A percentile compares a stretch with the other conserved stretches of the same genome.
phyloP scores from a whole-genome alignment of 2,113 vertebrate genomes.

The Oenanthe oenanthe region DNA sequence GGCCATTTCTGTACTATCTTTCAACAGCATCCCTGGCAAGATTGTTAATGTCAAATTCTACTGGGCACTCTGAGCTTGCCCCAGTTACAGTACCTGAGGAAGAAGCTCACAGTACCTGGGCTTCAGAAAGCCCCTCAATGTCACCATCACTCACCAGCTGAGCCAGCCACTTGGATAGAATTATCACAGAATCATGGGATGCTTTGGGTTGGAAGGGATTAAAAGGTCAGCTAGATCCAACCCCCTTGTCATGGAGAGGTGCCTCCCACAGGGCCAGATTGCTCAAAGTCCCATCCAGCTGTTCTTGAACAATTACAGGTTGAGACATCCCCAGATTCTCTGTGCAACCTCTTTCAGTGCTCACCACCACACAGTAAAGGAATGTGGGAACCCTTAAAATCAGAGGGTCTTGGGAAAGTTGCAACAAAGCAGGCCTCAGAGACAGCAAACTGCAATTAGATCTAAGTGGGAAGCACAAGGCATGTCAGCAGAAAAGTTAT shows the following conservation, averaged over 20 bases:
- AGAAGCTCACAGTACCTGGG: not conserved
- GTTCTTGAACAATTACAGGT: not conserved
- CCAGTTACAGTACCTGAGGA: not conserved
- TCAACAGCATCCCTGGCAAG: not conserved
- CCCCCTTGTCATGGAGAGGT: fast-evolving
- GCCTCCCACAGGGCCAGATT: not conserved
- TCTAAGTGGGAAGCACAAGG: too few relatives aligned
- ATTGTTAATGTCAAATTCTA: not conserved
- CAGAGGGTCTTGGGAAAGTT: too few relatives aligned
- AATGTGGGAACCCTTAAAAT: too few relatives aligned
- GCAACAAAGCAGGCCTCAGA: too few relatives aligned
- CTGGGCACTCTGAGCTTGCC: not conserved
- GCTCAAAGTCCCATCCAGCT: not conserved
- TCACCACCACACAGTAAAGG: not conserved
- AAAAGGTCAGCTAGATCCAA: not conserved
- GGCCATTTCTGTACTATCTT: not conserved
- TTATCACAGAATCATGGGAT: not conserved
- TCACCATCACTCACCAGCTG: not conserved
- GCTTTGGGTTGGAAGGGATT: not conserved
- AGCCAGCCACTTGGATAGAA: not conserved
- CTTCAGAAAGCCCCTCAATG: not conserved
- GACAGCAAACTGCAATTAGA: too few relatives aligned
- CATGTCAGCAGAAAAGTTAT: too few relatives aligned
- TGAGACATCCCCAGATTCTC: not conserved
- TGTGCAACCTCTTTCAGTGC: too few relatives aligned